A percentile compares a stretch with the other conserved stretches of the same genome.
phyloP scores from a whole-genome alignment of 2,113 vertebrate genomes.

The Amphiprion percula region DNA sequence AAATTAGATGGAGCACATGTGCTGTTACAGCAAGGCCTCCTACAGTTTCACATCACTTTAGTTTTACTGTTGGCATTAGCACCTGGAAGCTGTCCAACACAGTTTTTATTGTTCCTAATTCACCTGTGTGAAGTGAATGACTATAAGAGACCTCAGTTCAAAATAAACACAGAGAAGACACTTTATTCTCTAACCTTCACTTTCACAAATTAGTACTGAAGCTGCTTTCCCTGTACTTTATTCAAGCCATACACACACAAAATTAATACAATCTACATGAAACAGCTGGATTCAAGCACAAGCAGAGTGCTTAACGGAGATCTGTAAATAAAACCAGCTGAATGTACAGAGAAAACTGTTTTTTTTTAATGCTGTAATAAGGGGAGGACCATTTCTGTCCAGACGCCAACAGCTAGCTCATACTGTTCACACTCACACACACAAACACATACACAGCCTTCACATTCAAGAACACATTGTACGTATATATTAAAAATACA shows the following conservation, averaged over 20 bases:
- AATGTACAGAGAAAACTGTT: constrained; percentile 17
- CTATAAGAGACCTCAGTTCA: constrained; percentile 9
- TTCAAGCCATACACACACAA: constrained; percentile 13
- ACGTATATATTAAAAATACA: constrained; percentile 7
- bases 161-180: constrained; percentile 11
- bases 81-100: constrained; percentile 31
- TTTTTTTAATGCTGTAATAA: constrained; percentile 41
- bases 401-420: constrained; percentile 27
- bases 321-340: constrained; percentile 66
- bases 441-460: background rate
- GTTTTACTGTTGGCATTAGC: constrained; percentile 33
- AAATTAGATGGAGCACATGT: constrained; percentile 25
- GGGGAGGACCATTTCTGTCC: constrained; percentile 49
- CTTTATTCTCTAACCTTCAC: background rate
- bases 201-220: background rate
- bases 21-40: constrained; percentile 36
- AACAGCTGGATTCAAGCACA: constrained; percentile 69
- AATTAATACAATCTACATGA: constrained; percentile 59
- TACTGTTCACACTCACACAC: constrained; percentile 18
- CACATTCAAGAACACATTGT: constrained; percentile 16
- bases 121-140: constrained; percentile 12
- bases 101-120: constrained; percentile 12
- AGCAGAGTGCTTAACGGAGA: constrained; percentile 66
- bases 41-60: constrained; percentile 8
- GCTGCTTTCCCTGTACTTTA: constrained; percentile 1